These are phyloP conservation scores for Nycticryphes semicollaris DNA, from an alignment of 2,113 vertebrate genomes.

Conservation along the genomic window DNA sequence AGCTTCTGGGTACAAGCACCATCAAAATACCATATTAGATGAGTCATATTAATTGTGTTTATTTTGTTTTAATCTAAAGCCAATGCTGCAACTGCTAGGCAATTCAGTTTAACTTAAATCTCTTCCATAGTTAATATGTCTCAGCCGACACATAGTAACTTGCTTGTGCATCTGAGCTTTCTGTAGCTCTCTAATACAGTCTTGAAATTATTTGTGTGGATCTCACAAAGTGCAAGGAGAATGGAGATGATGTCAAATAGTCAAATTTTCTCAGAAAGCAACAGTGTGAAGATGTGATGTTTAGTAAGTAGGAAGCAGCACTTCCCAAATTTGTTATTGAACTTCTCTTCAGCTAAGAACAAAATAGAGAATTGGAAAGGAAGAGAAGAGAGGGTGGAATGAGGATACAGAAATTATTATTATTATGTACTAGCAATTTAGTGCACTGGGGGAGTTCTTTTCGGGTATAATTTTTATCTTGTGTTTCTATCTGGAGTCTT, in stretches of 20 bases:
- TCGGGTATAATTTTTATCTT: not conserved
- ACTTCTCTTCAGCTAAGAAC: not conserved
- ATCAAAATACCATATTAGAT: not conserved
- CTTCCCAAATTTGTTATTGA: not conserved
- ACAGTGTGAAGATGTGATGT: not conserved
- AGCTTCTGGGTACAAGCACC: not conserved
- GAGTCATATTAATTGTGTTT: conserved; percentile 22
- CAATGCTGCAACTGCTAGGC: not conserved
- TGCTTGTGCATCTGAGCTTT: not conserved
- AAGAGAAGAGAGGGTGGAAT: not conserved
- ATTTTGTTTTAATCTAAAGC: conserved; percentile 26
- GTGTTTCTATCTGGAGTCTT: not conserved
- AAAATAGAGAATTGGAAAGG: not conserved
- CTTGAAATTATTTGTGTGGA: not conserved
- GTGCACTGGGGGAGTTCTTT: not conserved
- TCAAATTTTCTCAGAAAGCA: not conserved
- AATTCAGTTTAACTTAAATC: not conserved
- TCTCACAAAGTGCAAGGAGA: not conserved
- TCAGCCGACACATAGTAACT: not conserved
- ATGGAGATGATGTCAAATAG: not conserved
- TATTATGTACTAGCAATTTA: not conserved
- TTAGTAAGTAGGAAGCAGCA: not conserved
- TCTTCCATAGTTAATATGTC: not conserved
- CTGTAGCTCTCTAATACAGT: not conserved
- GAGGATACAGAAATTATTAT: not conserved